phyloP scores from a whole-genome alignment of 2,888 invertebrate species.

The Pseudoips prasinana region DNA sequence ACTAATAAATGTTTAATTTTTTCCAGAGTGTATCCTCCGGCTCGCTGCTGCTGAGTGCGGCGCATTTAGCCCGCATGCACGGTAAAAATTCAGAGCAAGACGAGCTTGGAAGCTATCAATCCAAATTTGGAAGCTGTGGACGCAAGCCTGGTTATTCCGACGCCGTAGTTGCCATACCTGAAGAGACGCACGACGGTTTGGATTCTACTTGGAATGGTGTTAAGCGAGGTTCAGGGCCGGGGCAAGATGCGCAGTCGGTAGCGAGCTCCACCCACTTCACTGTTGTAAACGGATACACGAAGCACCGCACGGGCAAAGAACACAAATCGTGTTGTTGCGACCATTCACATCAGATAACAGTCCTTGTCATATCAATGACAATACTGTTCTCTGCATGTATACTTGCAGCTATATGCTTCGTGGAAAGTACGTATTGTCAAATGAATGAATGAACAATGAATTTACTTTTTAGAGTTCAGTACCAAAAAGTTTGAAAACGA shows the following conservation, averaged over 20 bases:
- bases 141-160: conserved; percentile 53
- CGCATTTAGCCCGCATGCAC: conserved; percentile 85
- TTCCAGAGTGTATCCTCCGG: conserved; percentile 91
- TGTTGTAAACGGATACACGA: conserved; percentile 89
- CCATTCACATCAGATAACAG: conserved; percentile 89
- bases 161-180: conserved; percentile 68
- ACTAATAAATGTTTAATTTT: too few relatives aligned
- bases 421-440: conserved; percentile 89
- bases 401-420: conserved; percentile 89
- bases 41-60: conserved; percentile 89
- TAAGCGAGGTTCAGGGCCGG: conserved; percentile 75
- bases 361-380: conserved; percentile 91
- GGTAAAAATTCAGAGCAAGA: conserved; percentile 60
- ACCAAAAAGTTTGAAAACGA: too few relatives aligned
- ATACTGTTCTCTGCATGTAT: conserved; percentile 91
- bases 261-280: conserved; percentile 95
- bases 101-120: conserved; percentile 59
- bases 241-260: conserved; percentile 85
- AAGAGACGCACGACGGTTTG: conserved; percentile 59
- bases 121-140: conserved; percentile 60
- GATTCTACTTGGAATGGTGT: conserved; percentile 74
- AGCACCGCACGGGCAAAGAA: conserved; percentile 83
- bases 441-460: too few relatives aligned
- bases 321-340: conserved; percentile 87
- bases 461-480: too few relatives aligned